phyloP scores from a whole-genome alignment of 2,797 vertebrate species.

The Otolemur crassicaudatus region DNA sequence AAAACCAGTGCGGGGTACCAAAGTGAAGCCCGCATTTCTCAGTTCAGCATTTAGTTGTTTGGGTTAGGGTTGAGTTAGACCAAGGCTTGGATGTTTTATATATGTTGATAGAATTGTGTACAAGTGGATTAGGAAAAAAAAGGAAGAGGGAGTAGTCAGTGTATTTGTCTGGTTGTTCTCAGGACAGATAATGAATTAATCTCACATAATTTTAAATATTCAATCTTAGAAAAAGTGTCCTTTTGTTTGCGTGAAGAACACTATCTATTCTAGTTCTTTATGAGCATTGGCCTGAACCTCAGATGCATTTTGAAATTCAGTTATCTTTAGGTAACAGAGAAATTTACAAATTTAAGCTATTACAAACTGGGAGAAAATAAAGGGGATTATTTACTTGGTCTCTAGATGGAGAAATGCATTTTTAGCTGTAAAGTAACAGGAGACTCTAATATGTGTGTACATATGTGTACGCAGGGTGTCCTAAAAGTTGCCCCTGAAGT shows the following conservation, averaged over 20 bases:
- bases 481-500: no score
- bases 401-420: not conserved
- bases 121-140: conserved; percentile 47
- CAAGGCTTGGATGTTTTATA: not conserved
- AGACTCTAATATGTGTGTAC: not conserved
- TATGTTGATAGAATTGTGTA: conserved; percentile 37
- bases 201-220: conserved; percentile 26
- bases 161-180: conserved; percentile 9
- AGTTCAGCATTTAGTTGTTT: conserved; percentile 20
- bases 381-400: not conserved
- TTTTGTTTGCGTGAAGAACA: conserved; percentile 47
- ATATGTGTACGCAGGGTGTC: no score
- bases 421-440: not conserved
- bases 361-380: conserved; percentile 47
- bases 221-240: not conserved
- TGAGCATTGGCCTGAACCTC: not conserved
- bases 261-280: not conserved
- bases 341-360: not conserved
- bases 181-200: not conserved
- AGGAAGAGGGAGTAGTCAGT: not conserved
- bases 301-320: conserved; percentile 37
- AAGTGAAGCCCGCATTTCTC: not conserved
- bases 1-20: no score
- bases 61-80: not conserved
- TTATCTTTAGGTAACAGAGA: conserved; percentile 20